phyloP scores from a whole-genome alignment of 2,113 vertebrate genomes.

The Myocastor coypus region DNA sequence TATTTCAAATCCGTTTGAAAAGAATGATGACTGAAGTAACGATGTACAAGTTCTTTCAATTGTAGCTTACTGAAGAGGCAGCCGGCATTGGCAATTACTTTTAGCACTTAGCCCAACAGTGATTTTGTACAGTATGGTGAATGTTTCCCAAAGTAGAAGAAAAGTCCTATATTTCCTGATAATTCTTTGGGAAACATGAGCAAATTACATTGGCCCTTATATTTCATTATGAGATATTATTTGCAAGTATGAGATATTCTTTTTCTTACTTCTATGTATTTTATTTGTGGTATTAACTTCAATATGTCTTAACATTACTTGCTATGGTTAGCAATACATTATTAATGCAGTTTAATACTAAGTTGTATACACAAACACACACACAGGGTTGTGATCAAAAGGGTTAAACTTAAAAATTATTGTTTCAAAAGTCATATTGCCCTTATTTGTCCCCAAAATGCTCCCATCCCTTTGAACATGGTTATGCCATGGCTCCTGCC shows the following conservation, averaged over 20 bases:
- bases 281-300: neutral
- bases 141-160: slow-evolving; percentile 2
- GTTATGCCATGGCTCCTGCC: neutral
- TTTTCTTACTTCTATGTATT: neutral
- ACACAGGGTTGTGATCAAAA: neutral
- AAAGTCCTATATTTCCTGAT: neutral
- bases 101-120: neutral
- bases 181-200: neutral
- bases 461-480: neutral
- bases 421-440: neutral
- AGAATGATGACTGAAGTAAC: slow-evolving; percentile 33
- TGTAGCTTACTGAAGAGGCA: neutral
- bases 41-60: slow-evolving; percentile 49
- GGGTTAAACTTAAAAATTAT: neutral
- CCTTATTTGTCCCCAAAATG: neutral
- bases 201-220: neutral
- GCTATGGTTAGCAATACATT: neutral
- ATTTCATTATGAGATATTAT: neutral
- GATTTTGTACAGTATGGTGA: neutral
- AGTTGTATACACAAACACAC: neutral
- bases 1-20: slow-evolving; percentile 32
- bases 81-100: neutral
- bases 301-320: neutral
- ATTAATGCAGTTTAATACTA: slow-evolving; percentile 2
- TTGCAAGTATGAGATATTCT: neutral